Conservation (phyloP, 2,888 invertebrate species). For the Ophioninae sp. region DNA sequence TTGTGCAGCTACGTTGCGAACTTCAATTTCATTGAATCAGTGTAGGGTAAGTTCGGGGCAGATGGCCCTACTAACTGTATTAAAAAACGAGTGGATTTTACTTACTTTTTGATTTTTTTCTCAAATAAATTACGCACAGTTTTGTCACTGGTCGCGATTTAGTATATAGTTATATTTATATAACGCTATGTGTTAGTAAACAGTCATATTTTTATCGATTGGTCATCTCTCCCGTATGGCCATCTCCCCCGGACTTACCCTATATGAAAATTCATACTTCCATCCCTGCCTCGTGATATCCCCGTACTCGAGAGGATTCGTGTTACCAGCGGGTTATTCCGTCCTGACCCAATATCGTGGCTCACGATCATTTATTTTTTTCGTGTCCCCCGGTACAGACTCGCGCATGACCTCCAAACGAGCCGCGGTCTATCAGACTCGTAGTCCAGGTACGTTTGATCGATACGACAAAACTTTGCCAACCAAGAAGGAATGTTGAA, state of each 20-base stretch:
- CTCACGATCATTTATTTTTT: slow-evolving; percentile 28
- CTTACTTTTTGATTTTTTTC: too few species aligned
- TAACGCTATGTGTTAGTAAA: too few species aligned
- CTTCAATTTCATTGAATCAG: too few species aligned
- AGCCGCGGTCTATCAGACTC: slow-evolving; percentile 13
- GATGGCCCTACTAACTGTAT: too few species aligned
- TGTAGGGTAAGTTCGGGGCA: too few species aligned
- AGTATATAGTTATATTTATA: too few species aligned
- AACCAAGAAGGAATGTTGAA: slow-evolving; percentile 43
- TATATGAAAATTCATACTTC: slow-evolving; percentile 9
- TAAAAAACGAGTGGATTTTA: too few species aligned
- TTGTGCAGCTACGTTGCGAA: too few species aligned
- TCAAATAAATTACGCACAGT: too few species aligned
- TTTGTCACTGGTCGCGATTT: background rate
- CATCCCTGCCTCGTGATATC: slow-evolving; percentile 2
- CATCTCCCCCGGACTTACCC: too few species aligned
- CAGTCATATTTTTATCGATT: too few species aligned
- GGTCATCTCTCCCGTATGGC: too few species aligned
- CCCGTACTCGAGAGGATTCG: background rate
- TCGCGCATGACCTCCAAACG: slow-evolving; percentile 38
- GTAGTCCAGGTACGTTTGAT: slow-evolving; percentile 56
- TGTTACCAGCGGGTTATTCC: background rate
- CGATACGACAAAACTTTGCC: slow-evolving; percentile 60
- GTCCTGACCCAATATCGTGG: slow-evolving; percentile 32
- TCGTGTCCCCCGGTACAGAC: slow-evolving; percentile 42